A percentile compares a stretch with the other conserved stretches of the same genome.
phyloP scores from a whole-genome alignment of 2,797 vertebrate species.

The Sebastes trivittatus region DNA sequence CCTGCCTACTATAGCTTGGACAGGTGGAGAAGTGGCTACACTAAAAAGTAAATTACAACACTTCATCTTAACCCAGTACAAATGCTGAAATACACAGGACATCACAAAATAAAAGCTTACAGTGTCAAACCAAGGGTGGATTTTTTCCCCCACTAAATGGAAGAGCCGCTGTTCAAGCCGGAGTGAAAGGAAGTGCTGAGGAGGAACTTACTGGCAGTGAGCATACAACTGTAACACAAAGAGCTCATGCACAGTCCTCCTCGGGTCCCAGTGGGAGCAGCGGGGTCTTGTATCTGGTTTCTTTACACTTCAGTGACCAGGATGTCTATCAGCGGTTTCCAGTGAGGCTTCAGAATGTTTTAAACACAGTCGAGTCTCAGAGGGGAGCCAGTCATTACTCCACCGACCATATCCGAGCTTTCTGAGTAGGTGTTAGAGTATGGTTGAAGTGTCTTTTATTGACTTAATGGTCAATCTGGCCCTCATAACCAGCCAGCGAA shows the following conservation, averaged over 20 bases:
- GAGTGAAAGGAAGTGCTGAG: conserved; percentile 27
- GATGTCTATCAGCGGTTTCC: conserved; percentile 60
- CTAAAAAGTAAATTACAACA: not conserved
- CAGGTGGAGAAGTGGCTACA: not conserved
- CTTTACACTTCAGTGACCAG: conserved; percentile 53
- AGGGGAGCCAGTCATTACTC: conserved; percentile 59
- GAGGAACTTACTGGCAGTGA: conserved; percentile 9
- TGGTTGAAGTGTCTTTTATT: conserved; percentile 53
- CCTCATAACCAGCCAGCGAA: conserved; percentile 30
- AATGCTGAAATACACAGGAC: not conserved
- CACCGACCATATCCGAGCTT: conserved; percentile 41
- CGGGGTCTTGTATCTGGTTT: conserved; percentile 56
- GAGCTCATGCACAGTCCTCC: conserved; percentile 20
- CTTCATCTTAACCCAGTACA: not conserved
- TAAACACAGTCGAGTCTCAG: conserved; percentile 48
- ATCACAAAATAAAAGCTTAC: conserved; percentile 13
- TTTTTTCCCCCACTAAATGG: not conserved
- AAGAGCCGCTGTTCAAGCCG: conserved; percentile 3
- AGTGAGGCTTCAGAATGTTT: conserved; percentile 56
- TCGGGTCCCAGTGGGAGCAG: conserved; percentile 32
- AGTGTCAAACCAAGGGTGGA: not conserved
- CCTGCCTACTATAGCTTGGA: not conserved
- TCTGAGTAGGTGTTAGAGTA: conserved; percentile 39
- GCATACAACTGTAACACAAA: conserved; percentile 39
- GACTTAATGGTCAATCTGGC: conserved; percentile 56